These are phyloP conservation scores for Ctenopoma multispine DNA, from an alignment of 2,797 vertebrate species.

Conservation along the genomic window DNA sequence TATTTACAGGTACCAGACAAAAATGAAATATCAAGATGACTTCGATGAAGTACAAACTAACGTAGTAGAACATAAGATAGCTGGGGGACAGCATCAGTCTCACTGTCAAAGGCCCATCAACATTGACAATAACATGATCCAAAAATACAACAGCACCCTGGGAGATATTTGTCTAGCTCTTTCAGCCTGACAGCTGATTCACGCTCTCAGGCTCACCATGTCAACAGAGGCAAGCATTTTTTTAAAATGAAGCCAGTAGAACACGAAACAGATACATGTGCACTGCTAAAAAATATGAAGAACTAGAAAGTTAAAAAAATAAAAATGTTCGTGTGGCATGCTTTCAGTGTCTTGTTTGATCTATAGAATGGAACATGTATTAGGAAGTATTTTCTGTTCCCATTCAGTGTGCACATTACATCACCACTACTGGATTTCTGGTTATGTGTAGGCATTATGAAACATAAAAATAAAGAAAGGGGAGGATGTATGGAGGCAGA, in stretches of 20 bases:
- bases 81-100: slow-evolving; percentile 70
- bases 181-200: slow-evolving; percentile 71
- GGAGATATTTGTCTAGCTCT: slow-evolving; percentile 71
- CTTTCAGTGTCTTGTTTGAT: neutral
- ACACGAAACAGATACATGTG: slow-evolving; percentile 21
- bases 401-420: slow-evolving; percentile 1
- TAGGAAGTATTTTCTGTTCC: neutral
- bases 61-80: slow-evolving; percentile 35
- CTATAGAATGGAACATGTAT: neutral
- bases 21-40: slow-evolving; percentile 31
- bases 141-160: slow-evolving; percentile 80
- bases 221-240: slow-evolving; percentile 38
- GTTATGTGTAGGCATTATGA: slow-evolving; percentile 2
- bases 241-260: slow-evolving; percentile 31
- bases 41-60: slow-evolving; percentile 39
- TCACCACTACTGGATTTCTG: slow-evolving; percentile 7
- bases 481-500: neutral
- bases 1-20: slow-evolving; percentile 12
- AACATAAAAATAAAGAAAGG: neutral
- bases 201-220: slow-evolving; percentile 45
- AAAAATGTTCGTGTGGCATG: neutral
- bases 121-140: slow-evolving; percentile 66
- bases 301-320: neutral
- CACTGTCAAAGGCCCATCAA: slow-evolving; percentile 74
- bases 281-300: neutral